phyloP scores from a whole-genome alignment of 1,140 invertebrate genomes.

The Drosophila sucinea region DNA sequence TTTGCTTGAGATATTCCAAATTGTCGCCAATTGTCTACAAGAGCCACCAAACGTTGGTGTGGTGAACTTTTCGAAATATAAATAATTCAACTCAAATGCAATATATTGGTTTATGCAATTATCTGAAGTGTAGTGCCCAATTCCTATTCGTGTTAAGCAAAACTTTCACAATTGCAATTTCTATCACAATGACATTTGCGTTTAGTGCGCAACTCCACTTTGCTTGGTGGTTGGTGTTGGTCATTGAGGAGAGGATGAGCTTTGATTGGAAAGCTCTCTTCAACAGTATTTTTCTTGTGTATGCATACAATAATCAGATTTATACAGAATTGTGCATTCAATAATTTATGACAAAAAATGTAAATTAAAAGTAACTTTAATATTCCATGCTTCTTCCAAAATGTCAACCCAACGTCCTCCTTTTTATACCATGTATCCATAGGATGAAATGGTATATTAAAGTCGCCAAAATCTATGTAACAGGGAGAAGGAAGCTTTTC shows the following conservation, averaged over 20 bases:
- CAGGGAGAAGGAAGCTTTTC: no score
- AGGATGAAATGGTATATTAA: no score
- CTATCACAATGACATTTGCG: conserved; percentile 26
- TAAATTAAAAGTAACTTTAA: no score
- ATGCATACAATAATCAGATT: conserved; percentile 1
- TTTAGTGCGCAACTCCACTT: conserved; percentile 36
- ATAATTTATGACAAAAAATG: no score
- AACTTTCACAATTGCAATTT: conserved; percentile 34
- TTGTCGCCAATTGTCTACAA: not conserved
- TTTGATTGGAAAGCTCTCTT: conserved; percentile 21
- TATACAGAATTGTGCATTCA: not conserved
- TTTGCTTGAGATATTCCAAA: not conserved
- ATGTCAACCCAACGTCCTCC: no score
- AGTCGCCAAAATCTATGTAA: no score
- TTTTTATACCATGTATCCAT: no score
- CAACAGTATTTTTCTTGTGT: conserved; percentile 3
- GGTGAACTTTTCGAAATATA: not conserved
- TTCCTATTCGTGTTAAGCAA: not conserved
- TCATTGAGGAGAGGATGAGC: conserved; percentile 2
- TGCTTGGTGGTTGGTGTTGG: not conserved
- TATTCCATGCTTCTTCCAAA: no score
- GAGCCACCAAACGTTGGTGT: not conserved
- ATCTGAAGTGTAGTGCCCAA: not conserved
- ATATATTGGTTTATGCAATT: conserved; percentile 9
- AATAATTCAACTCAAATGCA: not conserved